phyloP scores from a whole-genome alignment of 2,113 vertebrate genomes.

The Irena cyanogastra region DNA sequence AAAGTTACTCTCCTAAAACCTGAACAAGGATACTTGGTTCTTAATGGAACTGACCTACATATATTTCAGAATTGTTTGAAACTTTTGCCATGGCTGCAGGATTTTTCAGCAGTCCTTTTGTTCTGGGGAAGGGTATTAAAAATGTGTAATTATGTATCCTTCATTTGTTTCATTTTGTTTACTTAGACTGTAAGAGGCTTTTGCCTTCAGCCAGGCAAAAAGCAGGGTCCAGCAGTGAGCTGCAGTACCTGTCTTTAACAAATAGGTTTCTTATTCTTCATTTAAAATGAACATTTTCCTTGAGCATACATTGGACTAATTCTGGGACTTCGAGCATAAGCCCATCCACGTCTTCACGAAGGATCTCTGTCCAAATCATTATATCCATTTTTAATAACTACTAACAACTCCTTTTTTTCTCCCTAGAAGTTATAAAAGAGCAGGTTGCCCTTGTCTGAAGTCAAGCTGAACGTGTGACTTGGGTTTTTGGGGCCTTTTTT shows the following conservation, averaged over 20 bases:
- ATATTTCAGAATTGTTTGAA: slow-evolving; percentile 82
- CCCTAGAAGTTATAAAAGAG: slow-evolving; percentile 77
- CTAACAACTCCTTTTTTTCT: slow-evolving; percentile 78
- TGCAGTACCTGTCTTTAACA: slow-evolving; percentile 72
- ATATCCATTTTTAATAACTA: slow-evolving; percentile 76
- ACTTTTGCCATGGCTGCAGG: slow-evolving; percentile 91
- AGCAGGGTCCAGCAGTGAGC: slow-evolving; percentile 73
- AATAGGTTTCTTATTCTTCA: slow-evolving; percentile 73
- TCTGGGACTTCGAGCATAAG: slow-evolving; percentile 70
- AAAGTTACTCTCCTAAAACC: slow-evolving; percentile 77
- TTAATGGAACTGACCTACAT: slow-evolving; percentile 76
- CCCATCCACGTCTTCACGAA: slow-evolving; percentile 71
- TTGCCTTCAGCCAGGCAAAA: slow-evolving; percentile 78
- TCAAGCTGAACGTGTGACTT: slow-evolving; percentile 80
- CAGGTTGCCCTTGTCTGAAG: slow-evolving; percentile 81
- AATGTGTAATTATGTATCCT: slow-evolving; percentile 68
- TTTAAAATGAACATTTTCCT: slow-evolving; percentile 61
- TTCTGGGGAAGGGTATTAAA: slow-evolving; percentile 67
- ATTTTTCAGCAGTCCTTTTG: slow-evolving; percentile 70
- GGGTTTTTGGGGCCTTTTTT: slow-evolving; percentile 18
- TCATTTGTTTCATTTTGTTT: slow-evolving; percentile 72
- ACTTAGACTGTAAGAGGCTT: slow-evolving; percentile 79
- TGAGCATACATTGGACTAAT: slow-evolving; percentile 71
- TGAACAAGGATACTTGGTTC: slow-evolving; percentile 77
- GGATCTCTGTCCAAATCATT: slow-evolving; percentile 75